Percentiles rank a stretch among this genome's conserved stretches.
These are phyloP conservation scores for Stichodactyla mertensii DNA, from an alignment of 64 coral and sea anemone genomes.

Conservation along the genomic window DNA sequence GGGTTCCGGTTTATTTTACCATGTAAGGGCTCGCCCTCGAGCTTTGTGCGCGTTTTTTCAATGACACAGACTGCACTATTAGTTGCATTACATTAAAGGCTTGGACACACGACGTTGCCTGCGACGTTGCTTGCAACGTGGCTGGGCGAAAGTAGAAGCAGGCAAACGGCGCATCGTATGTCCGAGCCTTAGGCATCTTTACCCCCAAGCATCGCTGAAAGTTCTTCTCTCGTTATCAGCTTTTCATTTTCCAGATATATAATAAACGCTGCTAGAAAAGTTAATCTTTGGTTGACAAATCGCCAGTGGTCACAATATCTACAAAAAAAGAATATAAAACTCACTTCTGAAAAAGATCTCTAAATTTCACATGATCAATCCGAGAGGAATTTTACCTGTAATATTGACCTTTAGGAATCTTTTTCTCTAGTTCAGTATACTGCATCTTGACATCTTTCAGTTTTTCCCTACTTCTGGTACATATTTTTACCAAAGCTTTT, in stretches of 20 bases:
- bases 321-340: slow-evolving; percentile 3
- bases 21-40: too few relatives aligned
- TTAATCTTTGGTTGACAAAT: slow-evolving; percentile 76
- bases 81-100: too few relatives aligned
- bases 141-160: too few relatives aligned
- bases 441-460: slow-evolving; percentile 51
- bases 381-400: slow-evolving; percentile 50
- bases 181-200: not conserved
- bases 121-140: too few relatives aligned
- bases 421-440: slow-evolving; percentile 60
- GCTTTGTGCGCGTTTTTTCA: too few relatives aligned
- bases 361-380: too few relatives aligned
- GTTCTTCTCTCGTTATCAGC: slow-evolving; percentile 66
- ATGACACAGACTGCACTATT: too few relatives aligned
- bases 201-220: slow-evolving; percentile 88
- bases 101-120: too few relatives aligned
- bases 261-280: slow-evolving; percentile 74
- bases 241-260: slow-evolving; percentile 77
- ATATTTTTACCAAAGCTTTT: slow-evolving; percentile 29
- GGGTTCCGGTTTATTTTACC: too few relatives aligned
- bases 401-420: slow-evolving; percentile 85
- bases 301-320: slow-evolving; percentile 98
- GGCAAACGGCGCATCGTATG: too few relatives aligned
- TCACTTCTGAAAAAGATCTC: not conserved
- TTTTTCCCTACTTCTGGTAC: slow-evolving; percentile 65